Percentiles rank a stretch among this genome's conserved stretches.
Conservation (phyloP, 2,888 invertebrate species). For the Tetropium fuscum region DNA sequence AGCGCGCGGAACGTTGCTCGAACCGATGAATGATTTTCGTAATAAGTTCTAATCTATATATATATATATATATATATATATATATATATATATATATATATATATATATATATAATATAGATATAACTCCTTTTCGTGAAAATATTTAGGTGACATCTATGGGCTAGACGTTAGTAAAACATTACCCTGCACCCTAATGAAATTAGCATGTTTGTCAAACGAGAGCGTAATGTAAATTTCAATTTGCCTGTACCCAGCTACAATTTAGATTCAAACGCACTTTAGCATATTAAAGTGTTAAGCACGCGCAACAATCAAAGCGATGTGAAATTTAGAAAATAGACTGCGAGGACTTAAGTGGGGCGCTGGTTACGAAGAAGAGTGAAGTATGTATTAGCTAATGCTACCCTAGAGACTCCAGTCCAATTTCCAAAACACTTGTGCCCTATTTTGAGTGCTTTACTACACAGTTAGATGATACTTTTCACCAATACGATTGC, state of each 20-base stretch:
- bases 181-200: constrained; percentile 16
- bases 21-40: too few species aligned
- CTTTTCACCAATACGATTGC: constrained; percentile 25
- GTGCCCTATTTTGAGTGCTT: constrained; percentile 39
- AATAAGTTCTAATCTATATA: too few species aligned
- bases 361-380: constrained; percentile 23
- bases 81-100: too few species aligned
- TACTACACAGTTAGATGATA: constrained; percentile 38
- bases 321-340: constrained; percentile 24
- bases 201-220: constrained; percentile 25
- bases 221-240: constrained; percentile 27
- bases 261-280: constrained; percentile 27
- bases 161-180: constrained; percentile 8
- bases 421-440: constrained; percentile 48
- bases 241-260: constrained; percentile 23
- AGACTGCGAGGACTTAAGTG: constrained; percentile 21
- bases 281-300: constrained; percentile 45
- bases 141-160: constrained; percentile 3
- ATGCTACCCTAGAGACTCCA: constrained; percentile 45
- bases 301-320: constrained; percentile 38
- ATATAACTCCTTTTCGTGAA: neutral
- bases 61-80: too few species aligned
- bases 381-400: constrained; percentile 45
- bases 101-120: too few species aligned
- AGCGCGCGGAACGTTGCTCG: too few species aligned